phyloP scores from a whole-genome alignment of 2,797 vertebrate species.

The Rhabdomys pumilio region DNA sequence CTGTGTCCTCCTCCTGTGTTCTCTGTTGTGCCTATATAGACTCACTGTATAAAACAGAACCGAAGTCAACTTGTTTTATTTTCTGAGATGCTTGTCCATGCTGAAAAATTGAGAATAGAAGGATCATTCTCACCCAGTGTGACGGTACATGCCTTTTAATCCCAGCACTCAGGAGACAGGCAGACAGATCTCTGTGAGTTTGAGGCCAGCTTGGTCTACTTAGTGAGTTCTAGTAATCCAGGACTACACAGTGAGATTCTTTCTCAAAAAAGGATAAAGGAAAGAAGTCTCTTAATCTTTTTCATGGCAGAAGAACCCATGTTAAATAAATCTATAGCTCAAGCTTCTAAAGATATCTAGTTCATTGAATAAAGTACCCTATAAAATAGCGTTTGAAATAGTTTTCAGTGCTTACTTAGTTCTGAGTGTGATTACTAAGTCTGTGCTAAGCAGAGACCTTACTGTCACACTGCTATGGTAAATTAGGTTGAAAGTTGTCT shows the following conservation, averaged over 20 bases:
- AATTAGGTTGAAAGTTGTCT: constrained; percentile 44
- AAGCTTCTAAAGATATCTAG: constrained; percentile 22
- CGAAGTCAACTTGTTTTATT: constrained; percentile 12
- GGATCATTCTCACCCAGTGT: not conserved
- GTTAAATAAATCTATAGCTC: constrained; percentile 2
- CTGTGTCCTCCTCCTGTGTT: not conserved
- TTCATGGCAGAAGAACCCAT: not conserved
- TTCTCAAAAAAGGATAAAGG: not conserved
- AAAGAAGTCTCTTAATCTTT: not conserved
- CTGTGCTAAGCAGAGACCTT: constrained; percentile 29
- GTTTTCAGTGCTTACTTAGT: constrained; percentile 34
- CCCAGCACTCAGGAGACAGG: not conserved
- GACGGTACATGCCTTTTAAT: not conserved
- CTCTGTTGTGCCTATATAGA: not conserved
- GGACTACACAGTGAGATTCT: not conserved
- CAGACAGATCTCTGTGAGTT: not conserved
- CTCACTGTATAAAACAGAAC: not conserved
- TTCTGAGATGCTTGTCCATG: constrained; percentile 28
- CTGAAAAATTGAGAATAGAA: constrained; percentile 38
- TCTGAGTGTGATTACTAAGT: not conserved
- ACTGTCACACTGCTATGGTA: not conserved
- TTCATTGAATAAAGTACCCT: constrained; percentile 1
- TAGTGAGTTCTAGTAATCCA: not conserved
- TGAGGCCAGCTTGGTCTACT: not conserved
- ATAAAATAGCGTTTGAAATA: constrained; percentile 8